phyloP scores from a whole-genome alignment of 2,888 invertebrate species.

The Tetropium fuscum region DNA sequence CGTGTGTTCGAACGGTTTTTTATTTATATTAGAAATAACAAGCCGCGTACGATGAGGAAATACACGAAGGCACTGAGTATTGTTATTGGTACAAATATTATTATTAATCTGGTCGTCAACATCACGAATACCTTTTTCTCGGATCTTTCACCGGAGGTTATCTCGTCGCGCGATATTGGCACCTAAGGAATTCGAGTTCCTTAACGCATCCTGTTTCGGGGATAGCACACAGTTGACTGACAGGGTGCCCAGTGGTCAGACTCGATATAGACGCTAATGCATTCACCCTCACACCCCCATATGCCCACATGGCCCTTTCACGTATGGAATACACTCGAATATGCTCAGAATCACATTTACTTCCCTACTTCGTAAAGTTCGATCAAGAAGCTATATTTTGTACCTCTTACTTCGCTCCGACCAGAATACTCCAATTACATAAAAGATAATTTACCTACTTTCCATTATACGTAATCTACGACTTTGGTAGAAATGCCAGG shows the following conservation, averaged over 20 bases:
- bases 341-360: no score
- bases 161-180: slow-evolving; percentile 34
- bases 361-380: no score
- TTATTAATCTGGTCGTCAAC: slow-evolving; percentile 26
- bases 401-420: no score
- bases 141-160: neutral
- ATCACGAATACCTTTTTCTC: slow-evolving; percentile 30
- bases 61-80: slow-evolving; percentile 57
- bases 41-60: slow-evolving; percentile 50
- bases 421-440: no score
- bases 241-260: slow-evolving; percentile 62
- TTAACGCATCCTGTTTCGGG: slow-evolving; percentile 25
- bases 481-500: no score
- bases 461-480: no score
- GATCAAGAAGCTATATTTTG: no score
- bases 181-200: neutral
- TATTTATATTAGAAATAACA: slow-evolving; percentile 52
- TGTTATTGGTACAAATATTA: slow-evolving; percentile 53
- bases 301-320: slow-evolving; percentile 18
- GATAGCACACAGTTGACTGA: slow-evolving; percentile 52
- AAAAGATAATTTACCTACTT: no score
- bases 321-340: no score
- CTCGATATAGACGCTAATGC: slow-evolving; percentile 63
- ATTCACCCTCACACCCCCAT: slow-evolving; percentile 61
- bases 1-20: slow-evolving; percentile 17